Base-by-base conservation (phyloP, 53 echinoderm and acorn worm species). In the Paracentrotus lividus region DNA sequence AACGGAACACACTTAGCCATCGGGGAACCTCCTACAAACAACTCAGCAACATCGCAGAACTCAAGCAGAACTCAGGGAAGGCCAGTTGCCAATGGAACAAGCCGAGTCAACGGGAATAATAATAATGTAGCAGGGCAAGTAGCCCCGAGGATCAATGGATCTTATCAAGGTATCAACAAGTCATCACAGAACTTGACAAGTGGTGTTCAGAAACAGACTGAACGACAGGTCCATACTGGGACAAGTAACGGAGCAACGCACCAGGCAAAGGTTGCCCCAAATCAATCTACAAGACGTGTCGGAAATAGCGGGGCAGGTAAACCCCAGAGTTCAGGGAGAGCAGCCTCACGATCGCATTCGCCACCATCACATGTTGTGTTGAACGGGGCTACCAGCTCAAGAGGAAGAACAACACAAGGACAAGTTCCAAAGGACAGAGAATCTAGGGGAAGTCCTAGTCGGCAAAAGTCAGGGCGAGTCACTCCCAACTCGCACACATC, bases 81-180 rank as follows among this genome's bases (percentile, higher is more conserved):
- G 10, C 34, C 33, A 5, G 1, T 90, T 18, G 49, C 90, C 27
- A 90, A 51, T 53, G 90, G 90, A 18, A 49, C 47, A 29, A 90
- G 52, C 34, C 90, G 90, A 40, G 72, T 8, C 90, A 89, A 89
- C 33, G 90, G 90, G 32, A 90, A 90, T 34, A 90, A 72, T 52
- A 90, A 51, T 32, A 90, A 72, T 23, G 75, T 90, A 14, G 45
- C 90, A 52, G 90, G 90, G 21, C 45, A 67, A 60, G 89, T 65
- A 38, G 89, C 89, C 66, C 65, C 61, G 24, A 64, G 42, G 27
- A 42, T 64, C 9, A 89, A 89, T 58, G 89, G 89, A 21, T 89
- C 89, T 9, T 58, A 89, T 31, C 89, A 43, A 21, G 43, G 56
- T 27, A 33, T 61, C 27, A 57, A 43, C 55, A 59, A 57, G 89